Conservation (phyloP, 1,140 invertebrate species). For the Heliothis virescens region DNA sequence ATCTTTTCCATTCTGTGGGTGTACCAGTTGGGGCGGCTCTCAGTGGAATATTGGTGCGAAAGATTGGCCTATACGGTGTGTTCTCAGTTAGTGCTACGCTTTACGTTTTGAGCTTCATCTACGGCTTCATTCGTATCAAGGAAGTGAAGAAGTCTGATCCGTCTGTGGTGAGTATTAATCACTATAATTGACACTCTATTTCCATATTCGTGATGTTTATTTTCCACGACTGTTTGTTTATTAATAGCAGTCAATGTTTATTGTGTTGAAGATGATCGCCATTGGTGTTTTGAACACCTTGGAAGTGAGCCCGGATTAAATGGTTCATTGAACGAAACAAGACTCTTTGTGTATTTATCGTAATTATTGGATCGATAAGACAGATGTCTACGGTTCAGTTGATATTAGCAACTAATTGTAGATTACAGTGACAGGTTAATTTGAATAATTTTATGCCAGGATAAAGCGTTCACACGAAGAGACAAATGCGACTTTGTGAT, state of each 20-base stretch:
- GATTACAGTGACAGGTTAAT: conserved; percentile 31
- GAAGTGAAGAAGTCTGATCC: conserved; percentile 86
- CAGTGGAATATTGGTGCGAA: conserved; percentile 89
- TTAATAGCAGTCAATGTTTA: background rate
- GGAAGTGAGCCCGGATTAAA: conserved; percentile 48
- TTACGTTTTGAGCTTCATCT: conserved; percentile 91
- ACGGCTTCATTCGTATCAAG: conserved; percentile 89
- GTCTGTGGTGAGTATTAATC: conserved; percentile 73
- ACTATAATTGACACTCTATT: conserved; percentile 43
- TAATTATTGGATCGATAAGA: conserved; percentile 55
- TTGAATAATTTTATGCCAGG: conserved; percentile 34
- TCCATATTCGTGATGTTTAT: conserved; percentile 47
- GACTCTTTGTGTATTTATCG: conserved; percentile 52
- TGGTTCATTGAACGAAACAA: conserved; percentile 61
- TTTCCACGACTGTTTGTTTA: background rate
- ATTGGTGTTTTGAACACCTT: conserved; percentile 36
- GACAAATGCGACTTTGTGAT: conserved; percentile 18
- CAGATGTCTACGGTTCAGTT: conserved; percentile 55
- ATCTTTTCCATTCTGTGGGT: conserved; percentile 92
- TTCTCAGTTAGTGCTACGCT: conserved; percentile 91
- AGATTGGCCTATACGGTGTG: conserved; percentile 93
- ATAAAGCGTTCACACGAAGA: conserved; percentile 11
- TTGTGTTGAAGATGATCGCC: background rate
- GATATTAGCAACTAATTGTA: conserved; percentile 53
- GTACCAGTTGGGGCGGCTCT: conserved; percentile 93